phyloP scores from a whole-genome alignment of 2,888 invertebrate species.

The Drosophila nr. fundita region DNA sequence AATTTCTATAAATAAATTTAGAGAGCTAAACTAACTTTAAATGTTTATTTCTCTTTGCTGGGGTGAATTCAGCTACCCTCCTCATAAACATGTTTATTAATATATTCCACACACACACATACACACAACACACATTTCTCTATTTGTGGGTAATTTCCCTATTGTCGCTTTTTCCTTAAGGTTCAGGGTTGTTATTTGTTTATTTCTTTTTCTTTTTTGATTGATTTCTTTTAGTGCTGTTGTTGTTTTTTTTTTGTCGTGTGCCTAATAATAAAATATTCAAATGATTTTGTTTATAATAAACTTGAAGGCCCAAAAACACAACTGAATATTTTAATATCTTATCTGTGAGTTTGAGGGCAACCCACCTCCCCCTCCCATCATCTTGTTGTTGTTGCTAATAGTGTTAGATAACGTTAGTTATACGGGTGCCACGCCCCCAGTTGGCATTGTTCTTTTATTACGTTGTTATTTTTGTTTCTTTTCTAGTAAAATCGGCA shows the following conservation, averaged over 20 bases:
- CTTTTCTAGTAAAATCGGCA: slow-evolving; percentile 35
- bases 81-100: not conserved
- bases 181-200: slow-evolving; percentile 53
- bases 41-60: not conserved
- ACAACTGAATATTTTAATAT: slow-evolving; percentile 20
- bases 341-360: slow-evolving; percentile 25
- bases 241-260: slow-evolving; percentile 16
- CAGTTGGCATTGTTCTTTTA: slow-evolving; percentile 33
- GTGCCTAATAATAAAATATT: slow-evolving; percentile 61
- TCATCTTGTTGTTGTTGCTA: slow-evolving; percentile 14
- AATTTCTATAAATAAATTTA: not conserved
- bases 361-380: not conserved
- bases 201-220: slow-evolving; percentile 42
- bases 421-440: slow-evolving; percentile 37
- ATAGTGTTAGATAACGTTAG: slow-evolving; percentile 46
- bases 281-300: slow-evolving; percentile 77
- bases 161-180: not conserved
- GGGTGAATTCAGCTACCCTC: not conserved
- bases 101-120: not conserved
- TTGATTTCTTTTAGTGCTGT: slow-evolving; percentile 59
- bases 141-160: slow-evolving; percentile 1
- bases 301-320: slow-evolving; percentile 49
- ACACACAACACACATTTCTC: not conserved
- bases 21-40: not conserved
- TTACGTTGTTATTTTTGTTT: slow-evolving; percentile 43